Percentiles rank a stretch among this genome's conserved stretches.
Evolutionary conservation across 2,888 invertebrate genomes (phyloP).

Genomic region (Drepana falcataria): DNA sequence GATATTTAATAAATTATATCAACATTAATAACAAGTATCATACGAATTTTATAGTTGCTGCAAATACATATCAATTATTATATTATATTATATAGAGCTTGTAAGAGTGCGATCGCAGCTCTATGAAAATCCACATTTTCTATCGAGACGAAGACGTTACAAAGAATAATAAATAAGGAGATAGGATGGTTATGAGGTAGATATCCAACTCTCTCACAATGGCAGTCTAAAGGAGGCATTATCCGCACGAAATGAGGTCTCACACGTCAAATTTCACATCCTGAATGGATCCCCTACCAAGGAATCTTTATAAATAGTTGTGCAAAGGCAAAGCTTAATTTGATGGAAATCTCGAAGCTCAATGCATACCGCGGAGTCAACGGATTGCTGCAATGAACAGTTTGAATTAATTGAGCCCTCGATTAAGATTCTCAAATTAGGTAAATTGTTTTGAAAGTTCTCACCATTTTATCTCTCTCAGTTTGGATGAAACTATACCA

Average conservation of each 20-base stretch:
- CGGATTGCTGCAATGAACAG: constrained; percentile 49
- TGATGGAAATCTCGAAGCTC: constrained; percentile 63
- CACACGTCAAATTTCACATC: constrained; percentile 77
- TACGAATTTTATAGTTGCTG: too few species aligned
- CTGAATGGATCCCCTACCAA: constrained; percentile 59
- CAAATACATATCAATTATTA: too few species aligned
- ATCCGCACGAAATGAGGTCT: constrained; percentile 53
- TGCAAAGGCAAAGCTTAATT: constrained; percentile 69
- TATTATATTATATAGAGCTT: too few species aligned
- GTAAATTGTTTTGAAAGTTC: not conserved
- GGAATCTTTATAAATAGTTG: constrained; percentile 78
- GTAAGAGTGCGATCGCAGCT: constrained; percentile 18
- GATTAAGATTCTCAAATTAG: constrained; percentile 17
- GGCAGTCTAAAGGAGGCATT: constrained; percentile 34
- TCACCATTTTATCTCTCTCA: too few species aligned
- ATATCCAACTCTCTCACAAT: constrained; percentile 58
- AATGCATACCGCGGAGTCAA: constrained; percentile 62
- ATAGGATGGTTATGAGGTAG: constrained; percentile 54
- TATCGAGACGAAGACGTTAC: constrained; percentile 48
- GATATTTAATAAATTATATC: too few species aligned
- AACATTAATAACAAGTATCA: too few species aligned
- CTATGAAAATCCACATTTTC: constrained; percentile 24
- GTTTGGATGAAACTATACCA: too few species aligned
- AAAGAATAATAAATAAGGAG: constrained; percentile 53
- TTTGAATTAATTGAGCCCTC: constrained; percentile 56